These are phyloP conservation scores for Brachypodius melanocephalos DNA, from an alignment of 2,113 vertebrate genomes.

Conservation along the genomic window DNA sequence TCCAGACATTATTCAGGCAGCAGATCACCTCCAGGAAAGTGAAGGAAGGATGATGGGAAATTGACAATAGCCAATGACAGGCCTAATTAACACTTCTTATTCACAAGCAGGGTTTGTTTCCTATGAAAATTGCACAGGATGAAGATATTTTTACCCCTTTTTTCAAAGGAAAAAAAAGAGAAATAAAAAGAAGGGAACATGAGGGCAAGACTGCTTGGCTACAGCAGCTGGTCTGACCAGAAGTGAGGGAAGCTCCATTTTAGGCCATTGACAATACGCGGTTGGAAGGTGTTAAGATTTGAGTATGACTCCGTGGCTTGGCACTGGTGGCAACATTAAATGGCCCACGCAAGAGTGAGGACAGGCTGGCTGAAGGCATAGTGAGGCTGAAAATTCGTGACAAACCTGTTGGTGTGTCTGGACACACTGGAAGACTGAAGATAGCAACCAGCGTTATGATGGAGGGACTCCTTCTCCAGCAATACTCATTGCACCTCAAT, in stretches of 20 bases:
- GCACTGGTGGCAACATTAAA: neutral
- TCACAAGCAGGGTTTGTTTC: neutral
- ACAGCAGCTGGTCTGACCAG: neutral
- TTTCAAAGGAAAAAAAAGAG: neutral
- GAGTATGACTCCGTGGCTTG: neutral
- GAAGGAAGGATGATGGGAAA: neutral
- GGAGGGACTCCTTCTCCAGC: neutral
- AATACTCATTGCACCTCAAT: neutral
- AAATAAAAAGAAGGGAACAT: neutral
- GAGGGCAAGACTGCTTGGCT: neutral
- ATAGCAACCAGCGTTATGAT: neutral
- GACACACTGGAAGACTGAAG: neutral
- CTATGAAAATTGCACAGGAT: neutral
- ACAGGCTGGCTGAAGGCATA: neutral
- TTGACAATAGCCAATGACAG: neutral
- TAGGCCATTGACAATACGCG: neutral
- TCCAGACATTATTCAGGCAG: neutral
- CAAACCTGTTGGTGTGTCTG: neutral
- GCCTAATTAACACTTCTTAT: neutral
- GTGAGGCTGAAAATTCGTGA: neutral
- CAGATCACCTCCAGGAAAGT: neutral
- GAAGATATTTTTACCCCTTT: neutral
- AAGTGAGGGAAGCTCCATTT: neutral
- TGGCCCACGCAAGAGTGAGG: fast-evolving
- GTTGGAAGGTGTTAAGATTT: neutral